Conservation (phyloP, 2,113 vertebrate genomes). For the Aldabrachelys gigantea region DNA sequence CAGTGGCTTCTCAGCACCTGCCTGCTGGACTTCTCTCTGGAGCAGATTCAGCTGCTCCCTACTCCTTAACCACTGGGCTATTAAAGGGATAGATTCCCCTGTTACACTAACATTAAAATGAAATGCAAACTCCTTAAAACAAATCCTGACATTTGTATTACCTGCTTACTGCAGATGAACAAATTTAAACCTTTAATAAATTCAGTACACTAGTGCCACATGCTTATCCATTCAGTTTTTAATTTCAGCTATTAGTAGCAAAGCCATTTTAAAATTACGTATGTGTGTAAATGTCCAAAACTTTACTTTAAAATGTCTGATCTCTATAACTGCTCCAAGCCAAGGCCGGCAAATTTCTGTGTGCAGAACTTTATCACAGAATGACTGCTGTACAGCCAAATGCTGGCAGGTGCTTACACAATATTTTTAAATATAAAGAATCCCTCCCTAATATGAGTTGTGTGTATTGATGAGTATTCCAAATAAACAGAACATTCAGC, state of each 20-base stretch:
- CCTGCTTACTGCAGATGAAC: neutral
- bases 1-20: too few relatives aligned
- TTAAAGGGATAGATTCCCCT: too few relatives aligned
- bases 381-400: neutral
- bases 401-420: neutral
- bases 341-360: neutral
- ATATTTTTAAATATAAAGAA: neutral
- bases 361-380: neutral
- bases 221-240: slow-evolving; percentile 3
- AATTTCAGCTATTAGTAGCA: slow-evolving; percentile 10
- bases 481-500: neutral
- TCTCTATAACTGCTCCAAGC: neutral
- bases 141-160: slow-evolving; percentile 8
- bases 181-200: slow-evolving; percentile 8
- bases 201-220: slow-evolving; percentile 11
- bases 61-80: too few relatives aligned
- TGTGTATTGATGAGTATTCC: too few relatives aligned
- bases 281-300: neutral
- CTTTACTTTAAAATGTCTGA: neutral
- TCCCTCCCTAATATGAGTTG: neutral
- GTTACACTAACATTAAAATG: neutral
- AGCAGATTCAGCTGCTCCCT: too few relatives aligned
- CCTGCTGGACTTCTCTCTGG: too few relatives aligned
- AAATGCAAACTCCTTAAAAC: neutral
- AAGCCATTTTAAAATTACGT: neutral